Conservation (phyloP, 2,113 vertebrate species). For the Leucoraja erinaceus region DNA sequence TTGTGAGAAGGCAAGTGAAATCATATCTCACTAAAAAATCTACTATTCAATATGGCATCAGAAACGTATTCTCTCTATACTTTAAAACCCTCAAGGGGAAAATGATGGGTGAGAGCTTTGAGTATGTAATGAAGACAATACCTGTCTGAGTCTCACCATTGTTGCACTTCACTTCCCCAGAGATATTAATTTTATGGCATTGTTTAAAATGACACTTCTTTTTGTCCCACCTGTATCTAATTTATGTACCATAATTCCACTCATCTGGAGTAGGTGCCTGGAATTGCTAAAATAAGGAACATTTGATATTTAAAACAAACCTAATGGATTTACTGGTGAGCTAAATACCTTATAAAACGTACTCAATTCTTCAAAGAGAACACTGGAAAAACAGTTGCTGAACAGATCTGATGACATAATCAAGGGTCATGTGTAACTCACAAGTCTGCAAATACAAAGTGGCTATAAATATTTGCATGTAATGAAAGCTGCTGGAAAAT, state of each 20-base stretch:
- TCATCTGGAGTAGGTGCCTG: slow-evolving; percentile 28
- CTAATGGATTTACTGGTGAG: slow-evolving; percentile 7
- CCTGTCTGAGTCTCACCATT: slow-evolving; percentile 18
- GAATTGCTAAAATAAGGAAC: slow-evolving; percentile 15
- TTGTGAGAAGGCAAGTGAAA: background rate
- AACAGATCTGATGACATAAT: slow-evolving; percentile 26
- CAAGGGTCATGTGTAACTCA: background rate
- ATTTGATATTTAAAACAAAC: slow-evolving; percentile 30
- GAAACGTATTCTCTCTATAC: background rate
- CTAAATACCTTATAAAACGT: slow-evolving; percentile 29
- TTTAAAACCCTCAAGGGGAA: background rate
- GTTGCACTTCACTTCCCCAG: slow-evolving; percentile 24
- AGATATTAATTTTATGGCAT: slow-evolving; percentile 12
- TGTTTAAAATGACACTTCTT: slow-evolving; percentile 29
- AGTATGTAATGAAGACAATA: slow-evolving; percentile 26
- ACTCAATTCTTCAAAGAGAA: slow-evolving; percentile 28
- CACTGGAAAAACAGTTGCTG: slow-evolving; percentile 20
- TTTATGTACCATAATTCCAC: slow-evolving; percentile 36
- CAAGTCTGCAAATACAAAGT: background rate
- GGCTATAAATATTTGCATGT: background rate
- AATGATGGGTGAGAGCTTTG: background rate
- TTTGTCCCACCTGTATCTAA: slow-evolving; percentile 33
- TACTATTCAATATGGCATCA: background rate
- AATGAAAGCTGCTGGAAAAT: slow-evolving; percentile 23
- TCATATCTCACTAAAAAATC: slow-evolving; percentile 13